Conservation (phyloP, 2,888 invertebrate species). For the Dexiosoma caninum region DNA sequence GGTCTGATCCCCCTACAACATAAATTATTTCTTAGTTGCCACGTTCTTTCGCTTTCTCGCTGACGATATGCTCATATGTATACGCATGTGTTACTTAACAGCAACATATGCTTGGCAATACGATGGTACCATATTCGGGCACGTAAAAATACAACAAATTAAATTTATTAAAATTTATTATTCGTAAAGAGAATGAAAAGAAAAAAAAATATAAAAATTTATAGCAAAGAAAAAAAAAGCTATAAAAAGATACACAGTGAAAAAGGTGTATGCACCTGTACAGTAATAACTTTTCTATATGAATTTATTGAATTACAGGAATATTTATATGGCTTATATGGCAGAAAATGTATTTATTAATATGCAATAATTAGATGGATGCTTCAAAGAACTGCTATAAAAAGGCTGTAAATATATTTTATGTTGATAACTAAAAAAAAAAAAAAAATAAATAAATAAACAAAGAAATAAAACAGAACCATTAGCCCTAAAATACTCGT, state of each 20-base stretch:
- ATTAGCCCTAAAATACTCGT: neutral
- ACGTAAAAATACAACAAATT: constrained; percentile 53
- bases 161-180: constrained; percentile 59
- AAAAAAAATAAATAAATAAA: too few relatives aligned
- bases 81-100: neutral
- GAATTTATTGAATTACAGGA: neutral
- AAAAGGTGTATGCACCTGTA: constrained; percentile 13
- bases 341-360: neutral
- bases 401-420: neutral
- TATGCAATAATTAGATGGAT: neutral
- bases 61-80: too few relatives aligned
- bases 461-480: too few relatives aligned
- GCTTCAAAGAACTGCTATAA: neutral
- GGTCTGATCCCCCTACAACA: too few relatives aligned
- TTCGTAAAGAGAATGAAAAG: constrained; percentile 14
- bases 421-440: neutral
- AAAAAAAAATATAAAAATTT: constrained; percentile 26
- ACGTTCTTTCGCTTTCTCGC: too few relatives aligned
- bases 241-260: neutral
- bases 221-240: neutral
- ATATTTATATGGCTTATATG: neutral
- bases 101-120: constrained; percentile 30
- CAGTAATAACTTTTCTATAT: neutral
- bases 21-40: too few relatives aligned
- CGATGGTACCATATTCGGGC: constrained; percentile 41